A percentile compares a stretch with the other conserved stretches of the same genome.
These are phyloP conservation scores for Brachyopa scutellaris DNA, from an alignment of 2,888 invertebrate species.

Conservation along the genomic window DNA sequence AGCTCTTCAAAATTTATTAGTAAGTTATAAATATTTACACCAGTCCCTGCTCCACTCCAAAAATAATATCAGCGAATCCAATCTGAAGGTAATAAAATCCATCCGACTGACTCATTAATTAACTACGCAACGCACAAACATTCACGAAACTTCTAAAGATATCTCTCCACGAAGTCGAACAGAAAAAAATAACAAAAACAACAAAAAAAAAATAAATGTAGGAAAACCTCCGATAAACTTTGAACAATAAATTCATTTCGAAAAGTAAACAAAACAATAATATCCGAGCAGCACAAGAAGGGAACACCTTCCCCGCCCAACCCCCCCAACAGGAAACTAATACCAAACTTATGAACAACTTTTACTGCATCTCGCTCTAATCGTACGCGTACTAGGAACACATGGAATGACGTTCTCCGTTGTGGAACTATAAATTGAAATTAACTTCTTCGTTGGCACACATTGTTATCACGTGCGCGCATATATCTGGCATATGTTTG, in stretches of 20 bases:
- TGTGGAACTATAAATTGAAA: constrained; percentile 63
- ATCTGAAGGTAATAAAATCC: constrained; percentile 21
- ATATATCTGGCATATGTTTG: constrained; percentile 27
- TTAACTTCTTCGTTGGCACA: constrained; percentile 54
- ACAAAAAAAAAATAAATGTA: not conserved
- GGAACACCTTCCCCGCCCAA: not conserved
- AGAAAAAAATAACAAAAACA: not conserved
- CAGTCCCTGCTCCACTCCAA: not conserved
- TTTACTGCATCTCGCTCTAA: constrained; percentile 10
- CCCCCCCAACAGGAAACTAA: constrained; percentile 34
- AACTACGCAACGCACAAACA: constrained; percentile 30
- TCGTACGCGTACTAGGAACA: not conserved
- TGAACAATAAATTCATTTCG: constrained; percentile 65
- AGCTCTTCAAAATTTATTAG: constrained; percentile 17
- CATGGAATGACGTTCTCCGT: not conserved
- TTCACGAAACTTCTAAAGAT: constrained; percentile 24
- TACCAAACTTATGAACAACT: constrained; percentile 56
- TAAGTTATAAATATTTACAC: constrained; percentile 33
- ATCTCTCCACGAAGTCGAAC: not conserved
- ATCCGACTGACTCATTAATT: constrained; percentile 36
- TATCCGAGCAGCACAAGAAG: not conserved
- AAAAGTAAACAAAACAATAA: constrained; percentile 61
- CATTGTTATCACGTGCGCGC: constrained; percentile 55
- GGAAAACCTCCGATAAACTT: constrained; percentile 38
- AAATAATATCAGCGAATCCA: too few relatives aligned